These are phyloP conservation scores for Parauchenoglanis ngamensis DNA, from an alignment of 2,797 vertebrate genomes.

Conservation along the genomic window DNA sequence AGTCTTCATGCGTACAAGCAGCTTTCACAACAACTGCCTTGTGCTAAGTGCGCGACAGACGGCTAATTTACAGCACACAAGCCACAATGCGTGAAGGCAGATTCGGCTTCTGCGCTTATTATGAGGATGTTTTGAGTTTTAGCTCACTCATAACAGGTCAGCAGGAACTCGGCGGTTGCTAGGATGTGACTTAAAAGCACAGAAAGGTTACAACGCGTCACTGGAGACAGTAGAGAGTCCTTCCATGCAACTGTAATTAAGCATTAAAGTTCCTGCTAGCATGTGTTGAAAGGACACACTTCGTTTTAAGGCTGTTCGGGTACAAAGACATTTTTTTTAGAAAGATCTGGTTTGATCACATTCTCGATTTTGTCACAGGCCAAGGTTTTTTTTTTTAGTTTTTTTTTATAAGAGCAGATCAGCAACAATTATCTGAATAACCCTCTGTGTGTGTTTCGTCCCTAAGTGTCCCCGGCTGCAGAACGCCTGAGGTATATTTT, in stretches of 20 bases:
- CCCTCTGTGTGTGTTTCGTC: background rate
- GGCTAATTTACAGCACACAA: too few species aligned
- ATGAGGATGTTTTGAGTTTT: background rate
- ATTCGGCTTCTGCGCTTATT: background rate
- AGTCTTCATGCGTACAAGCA: background rate
- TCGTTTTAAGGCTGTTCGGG: background rate
- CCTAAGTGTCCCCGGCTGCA: conserved; percentile 87
- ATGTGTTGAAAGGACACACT: background rate
- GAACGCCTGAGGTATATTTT: conserved; percentile 91
- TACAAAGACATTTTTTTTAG: background rate
- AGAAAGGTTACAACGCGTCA: too few species aligned
- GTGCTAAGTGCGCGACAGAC: too few species aligned
- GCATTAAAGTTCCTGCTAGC: background rate
- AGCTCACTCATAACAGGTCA: background rate
- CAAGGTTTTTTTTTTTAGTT: too few species aligned
- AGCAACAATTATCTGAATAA: background rate
- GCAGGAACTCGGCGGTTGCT: background rate
- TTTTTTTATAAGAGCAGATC: background rate
- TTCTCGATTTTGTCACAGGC: background rate
- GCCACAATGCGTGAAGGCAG: background rate
- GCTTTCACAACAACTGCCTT: background rate
- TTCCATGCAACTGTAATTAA: too few species aligned
- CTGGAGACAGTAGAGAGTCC: too few species aligned
- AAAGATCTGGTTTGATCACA: background rate
- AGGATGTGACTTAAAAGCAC: too few species aligned